Evolutionary conservation across 2,113 vertebrate genomes (phyloP), one percentile per base, ranked within the genome.

Genomic region (Cebus imitator): DNA sequence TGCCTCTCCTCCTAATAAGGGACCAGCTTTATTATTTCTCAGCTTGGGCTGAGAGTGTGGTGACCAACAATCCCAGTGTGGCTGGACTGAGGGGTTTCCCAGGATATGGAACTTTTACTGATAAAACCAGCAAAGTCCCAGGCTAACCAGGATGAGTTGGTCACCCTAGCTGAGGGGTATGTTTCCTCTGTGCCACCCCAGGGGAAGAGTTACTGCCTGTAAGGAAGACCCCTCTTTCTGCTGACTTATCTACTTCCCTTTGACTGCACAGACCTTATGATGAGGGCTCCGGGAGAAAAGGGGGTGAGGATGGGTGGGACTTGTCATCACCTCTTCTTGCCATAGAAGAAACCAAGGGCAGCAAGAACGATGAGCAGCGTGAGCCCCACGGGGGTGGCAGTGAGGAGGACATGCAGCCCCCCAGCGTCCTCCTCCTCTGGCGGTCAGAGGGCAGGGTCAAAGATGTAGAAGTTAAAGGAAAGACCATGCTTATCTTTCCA

Each of bases 381-480:
- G 85, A 99, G 97, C 6, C 98, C 97, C 70, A 99, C 98, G 0
- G 99, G 99, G 0, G 98, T 98, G 94, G 98, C 97, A 0, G 98
- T 98, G 90, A 99, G 97, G 32, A 99, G 98, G 64, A 98, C 5
- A 0, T 98, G 98, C 93, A 99, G 96, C n/a, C 98, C 98, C 17
- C 98, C 91, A 0, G 98, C 96, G 6, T 99, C 98, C 45, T 99
- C 98, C 93, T 99, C 98, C 0, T 98, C 99, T 99, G 97, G 87
- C 1, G 0, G 23, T 37, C 2, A 0, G 64, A 89, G n/a, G n/a
- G 14, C 6, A 43, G 32, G 45, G 73, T 40, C 25, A 88, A 52
- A 95, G 20, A 30, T 18, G 20, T 40, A 86, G 48, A 55, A 45
- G 17, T 45, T 78, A 48, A 66, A 76, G 30, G 37, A 45, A 11